Conservation (phyloP, 2,888 invertebrate species). For the Isoperla grammatica region DNA sequence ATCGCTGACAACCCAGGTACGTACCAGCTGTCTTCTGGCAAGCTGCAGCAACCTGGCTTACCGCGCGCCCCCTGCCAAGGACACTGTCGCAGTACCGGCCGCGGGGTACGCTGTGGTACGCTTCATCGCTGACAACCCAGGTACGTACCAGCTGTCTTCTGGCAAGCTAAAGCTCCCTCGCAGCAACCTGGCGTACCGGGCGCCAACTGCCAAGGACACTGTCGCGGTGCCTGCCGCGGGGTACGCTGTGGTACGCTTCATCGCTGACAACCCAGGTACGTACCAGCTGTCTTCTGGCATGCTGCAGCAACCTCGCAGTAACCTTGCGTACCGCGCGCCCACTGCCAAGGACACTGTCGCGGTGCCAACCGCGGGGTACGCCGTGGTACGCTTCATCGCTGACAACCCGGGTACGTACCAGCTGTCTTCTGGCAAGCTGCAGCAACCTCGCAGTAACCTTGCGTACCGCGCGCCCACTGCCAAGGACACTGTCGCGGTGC, state of each 20-base stretch:
- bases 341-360: no score
- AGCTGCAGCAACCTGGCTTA: slow-evolving; percentile 32
- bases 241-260: slow-evolving; percentile 40
- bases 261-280: slow-evolving; percentile 41
- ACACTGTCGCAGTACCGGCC: slow-evolving; percentile 42
- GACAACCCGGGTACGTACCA: no score
- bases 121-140: slow-evolving; percentile 41
- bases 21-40: slow-evolving; percentile 13
- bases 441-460: no score
- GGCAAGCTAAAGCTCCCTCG: slow-evolving; percentile 27
- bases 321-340: no score
- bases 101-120: slow-evolving; percentile 41
- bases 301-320: slow-evolving; percentile 26
- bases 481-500: slow-evolving; percentile 42
- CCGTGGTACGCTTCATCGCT: no score
- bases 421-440: no score
- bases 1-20: slow-evolving; percentile 41
- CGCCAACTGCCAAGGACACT: slow-evolving; percentile 41
- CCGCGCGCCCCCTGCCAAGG: slow-evolving; percentile 38
- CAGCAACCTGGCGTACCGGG: slow-evolving; percentile 31
- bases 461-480: slow-evolving; percentile 35
- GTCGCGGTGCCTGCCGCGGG: slow-evolving; percentile 43
- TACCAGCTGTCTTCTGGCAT: slow-evolving; percentile 6
- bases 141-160: slow-evolving; percentile 31
- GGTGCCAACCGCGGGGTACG: no score